Evolutionary conservation across 2,113 vertebrate species (phyloP), one percentile per base, ranked within the genome.

Genomic region (Pagrus major): DNA sequence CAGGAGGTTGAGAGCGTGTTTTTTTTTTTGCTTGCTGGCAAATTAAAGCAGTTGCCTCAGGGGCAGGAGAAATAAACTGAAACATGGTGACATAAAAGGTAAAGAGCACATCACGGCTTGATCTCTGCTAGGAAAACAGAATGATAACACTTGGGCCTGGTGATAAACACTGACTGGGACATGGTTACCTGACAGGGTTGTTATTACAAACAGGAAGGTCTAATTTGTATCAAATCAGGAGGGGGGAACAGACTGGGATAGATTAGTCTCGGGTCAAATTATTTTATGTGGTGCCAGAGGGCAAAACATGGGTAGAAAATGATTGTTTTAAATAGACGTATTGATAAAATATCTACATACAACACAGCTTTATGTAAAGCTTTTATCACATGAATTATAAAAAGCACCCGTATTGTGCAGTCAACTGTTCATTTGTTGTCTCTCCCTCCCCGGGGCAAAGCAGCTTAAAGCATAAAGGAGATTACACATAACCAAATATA

Each of bases 391-490:
- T 66, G 37, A 29, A 75, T 46, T 59, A n/a, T n/a, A n/a, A 21
- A 71, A 54, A 66, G 42, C 23, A 15, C 1, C 21, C n/a, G 5
- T 21, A 15, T 42, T 2, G 25, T 54, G 52, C 1, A 20, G 54
- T 78, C 69, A 75, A 67, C 79, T 89, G 86, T 54, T 91, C 75
- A 88, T 88, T 89, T 89, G 84, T 80, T 76, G 74, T 72, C 29
- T 47, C 58, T 78, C 15, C 3, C 54, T 6, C 51, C 54, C 41
- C 2, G 15, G 41, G 35, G 52, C 21, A 88, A 93, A 93, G 87
- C 90, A 77, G 88, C 88, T 93, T 93, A 91, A 56, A 73, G 61
- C 64, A 74, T 55, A 87, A 92, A 92, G 83, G 49, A 86, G 89
- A 90, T 90, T 91, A 91, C 71, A 84, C 14, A 78, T 39, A 60